Conservation (phyloP, 2,888 invertebrate species). For the Napeogenes sylphis region DNA sequence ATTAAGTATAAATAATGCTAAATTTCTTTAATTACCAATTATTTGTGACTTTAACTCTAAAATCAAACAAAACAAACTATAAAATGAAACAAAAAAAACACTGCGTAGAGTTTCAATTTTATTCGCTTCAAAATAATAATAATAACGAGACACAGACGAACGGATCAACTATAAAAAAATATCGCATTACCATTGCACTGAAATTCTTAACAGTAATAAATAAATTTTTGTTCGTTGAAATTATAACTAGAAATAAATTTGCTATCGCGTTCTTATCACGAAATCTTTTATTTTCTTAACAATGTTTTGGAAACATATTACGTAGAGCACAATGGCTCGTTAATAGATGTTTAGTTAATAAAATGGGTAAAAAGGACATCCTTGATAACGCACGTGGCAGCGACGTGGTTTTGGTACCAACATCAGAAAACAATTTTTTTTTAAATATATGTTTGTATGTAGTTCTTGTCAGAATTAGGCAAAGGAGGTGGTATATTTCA, state of each 20-base stretch:
- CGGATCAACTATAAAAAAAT: too few species aligned
- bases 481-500: too few species aligned
- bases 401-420: slow-evolving; percentile 15
- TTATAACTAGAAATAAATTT: slow-evolving; percentile 4
- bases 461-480: background rate
- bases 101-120: too few species aligned
- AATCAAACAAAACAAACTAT: too few species aligned
- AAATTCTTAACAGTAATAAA: too few species aligned
- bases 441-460: background rate
- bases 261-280: slow-evolving; percentile 43
- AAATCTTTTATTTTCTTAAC: slow-evolving; percentile 37
- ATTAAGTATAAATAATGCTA: too few species aligned
- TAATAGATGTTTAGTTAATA: slow-evolving; percentile 59
- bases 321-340: slow-evolving; percentile 59
- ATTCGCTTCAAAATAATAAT: too few species aligned
- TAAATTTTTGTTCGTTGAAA: background rate
- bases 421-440: background rate
- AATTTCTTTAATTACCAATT: too few species aligned
- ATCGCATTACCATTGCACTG: too few species aligned
- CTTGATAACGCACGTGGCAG: slow-evolving; percentile 55
- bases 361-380: slow-evolving; percentile 67
- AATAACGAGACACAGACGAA: too few species aligned
- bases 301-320: slow-evolving; percentile 43
- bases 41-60: too few species aligned
- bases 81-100: too few species aligned